Percentiles rank a stretch among this genome's conserved stretches.
Evolutionary conservation across 2,113 vertebrate species (phyloP).

Genomic region (Psammodynastes pulverulentus): DNA sequence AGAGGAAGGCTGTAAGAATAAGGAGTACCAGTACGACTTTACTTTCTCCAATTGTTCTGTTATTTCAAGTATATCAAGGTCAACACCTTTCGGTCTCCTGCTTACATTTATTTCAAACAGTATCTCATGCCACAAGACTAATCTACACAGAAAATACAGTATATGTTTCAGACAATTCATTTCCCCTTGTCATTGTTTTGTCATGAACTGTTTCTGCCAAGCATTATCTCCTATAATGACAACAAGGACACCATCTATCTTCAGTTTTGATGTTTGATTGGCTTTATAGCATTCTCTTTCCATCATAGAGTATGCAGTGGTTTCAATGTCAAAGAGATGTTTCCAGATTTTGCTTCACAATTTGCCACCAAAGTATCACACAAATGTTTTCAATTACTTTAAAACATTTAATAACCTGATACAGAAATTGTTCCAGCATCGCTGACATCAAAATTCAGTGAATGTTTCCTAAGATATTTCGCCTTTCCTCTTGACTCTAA

Average conservation of each 20-base stretch:
- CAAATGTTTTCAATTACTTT: background rate
- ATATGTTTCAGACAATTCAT: background rate
- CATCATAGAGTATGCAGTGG: background rate
- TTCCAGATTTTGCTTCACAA: background rate
- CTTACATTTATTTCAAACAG: background rate
- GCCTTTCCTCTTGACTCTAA: background rate
- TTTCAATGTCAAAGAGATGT: background rate
- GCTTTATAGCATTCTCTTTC: background rate
- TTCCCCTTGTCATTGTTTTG: background rate
- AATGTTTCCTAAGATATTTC: background rate
- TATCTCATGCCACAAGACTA: background rate
- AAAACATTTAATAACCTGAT: background rate
- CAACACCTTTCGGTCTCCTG: background rate
- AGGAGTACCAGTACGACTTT: background rate
- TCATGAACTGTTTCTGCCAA: background rate
- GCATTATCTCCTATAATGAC: background rate
- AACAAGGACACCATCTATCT: background rate
- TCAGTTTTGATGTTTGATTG: background rate
- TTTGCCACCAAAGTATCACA: background rate
- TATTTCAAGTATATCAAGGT: background rate
- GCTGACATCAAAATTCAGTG: background rate
- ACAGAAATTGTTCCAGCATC: background rate
- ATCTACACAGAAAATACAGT: background rate
- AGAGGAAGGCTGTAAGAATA: background rate
- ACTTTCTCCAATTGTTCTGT: background rate